Base-by-base conservation (phyloP, 2,113 vertebrate species). In the Chaenocephalus aceratus region DNA sequence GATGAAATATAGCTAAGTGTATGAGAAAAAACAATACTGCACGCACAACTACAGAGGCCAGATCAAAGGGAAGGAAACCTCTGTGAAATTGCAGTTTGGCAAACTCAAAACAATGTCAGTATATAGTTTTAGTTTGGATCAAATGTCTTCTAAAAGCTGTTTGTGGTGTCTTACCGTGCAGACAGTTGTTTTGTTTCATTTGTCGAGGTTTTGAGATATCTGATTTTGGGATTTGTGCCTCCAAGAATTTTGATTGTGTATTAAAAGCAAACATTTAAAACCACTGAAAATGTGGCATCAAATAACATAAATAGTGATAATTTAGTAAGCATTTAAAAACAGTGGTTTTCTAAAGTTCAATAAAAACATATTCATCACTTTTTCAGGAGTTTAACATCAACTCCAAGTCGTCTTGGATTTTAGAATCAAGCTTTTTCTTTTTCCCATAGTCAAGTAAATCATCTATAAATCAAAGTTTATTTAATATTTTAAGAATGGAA, bases 31-130 rank as follows among this genome's bases (percentile, higher is more conserved):
- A 34, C 30, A 63, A 30, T 30, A 30, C 30, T 30, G 30, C 30
- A 30, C 30, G 3, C 30, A 30, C 30, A 30, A 4, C 30, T 3
- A 30, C 30, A 56, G 26, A 46, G 48, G 56, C 36, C 54, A 70
- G 75, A 84, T 91, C 61, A 89, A 86, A 83, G 60, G 11, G 59
- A 54, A 41, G 64, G 52, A 84, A 79, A 26, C 16, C 58, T 71
- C 52, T 23, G 67, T 83, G 75, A 91, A 76, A 84, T 26, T 48
- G 13, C 44, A 80, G 68, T 26, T 59, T 73, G 45, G 64, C 61
- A 54, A 59, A 52, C 59, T 46, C 46, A 46, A 64, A 63, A 64
- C n/a, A 59, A 48, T n/a, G 36, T 62, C 51, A 58, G 15, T 51
- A 5, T 11, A 5, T 26, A 67, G 15, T 64, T 21, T 62, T 82